A percentile compares a stretch with the other conserved stretches of the same genome.
These are phyloP conservation scores for Eilema griseolum DNA, from an alignment of 2,888 invertebrate genomes.

Conservation along the genomic window DNA sequence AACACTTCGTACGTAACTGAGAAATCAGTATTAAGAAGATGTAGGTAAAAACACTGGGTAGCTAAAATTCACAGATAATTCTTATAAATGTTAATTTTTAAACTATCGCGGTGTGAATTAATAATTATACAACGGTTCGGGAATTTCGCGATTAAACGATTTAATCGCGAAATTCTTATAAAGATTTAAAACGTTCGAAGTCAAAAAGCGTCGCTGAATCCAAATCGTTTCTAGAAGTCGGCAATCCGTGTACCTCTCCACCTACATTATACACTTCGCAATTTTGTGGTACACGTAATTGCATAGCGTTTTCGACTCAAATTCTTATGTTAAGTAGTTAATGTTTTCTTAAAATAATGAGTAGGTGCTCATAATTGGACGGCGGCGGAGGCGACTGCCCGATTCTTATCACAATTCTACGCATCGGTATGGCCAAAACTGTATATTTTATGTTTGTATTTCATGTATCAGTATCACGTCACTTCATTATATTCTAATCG, in stretches of 20 bases:
- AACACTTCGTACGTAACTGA: too few species aligned
- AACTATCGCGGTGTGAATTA: too few species aligned
- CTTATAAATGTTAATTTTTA: too few species aligned
- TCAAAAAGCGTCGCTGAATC: not conserved
- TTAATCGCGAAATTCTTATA: too few species aligned
- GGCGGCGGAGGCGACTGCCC: constrained; percentile 54
- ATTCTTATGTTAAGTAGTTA: constrained; percentile 76
- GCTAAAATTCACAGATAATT: too few species aligned
- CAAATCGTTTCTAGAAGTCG: constrained; percentile 55
- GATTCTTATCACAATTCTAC: constrained; percentile 56
- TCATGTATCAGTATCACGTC: not conserved
- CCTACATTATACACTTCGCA: constrained; percentile 68
- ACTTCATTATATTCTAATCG: not conserved
- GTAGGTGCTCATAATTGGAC: constrained; percentile 66
- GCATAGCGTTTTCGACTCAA: constrained; percentile 71
- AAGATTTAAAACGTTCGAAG: not conserved
- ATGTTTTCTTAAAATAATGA: constrained; percentile 79
- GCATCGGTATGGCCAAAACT: constrained; percentile 29
- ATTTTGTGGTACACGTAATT: constrained; percentile 76
- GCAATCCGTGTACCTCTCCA: constrained; percentile 36
- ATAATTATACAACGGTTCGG: too few species aligned
- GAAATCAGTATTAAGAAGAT: too few species aligned
- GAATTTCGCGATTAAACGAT: too few species aligned
- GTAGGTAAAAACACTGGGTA: too few species aligned
- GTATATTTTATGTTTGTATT: not conserved